Base-by-base conservation (phyloP, 2,888 invertebrate genomes). In the Malachius bipustulatus region DNA sequence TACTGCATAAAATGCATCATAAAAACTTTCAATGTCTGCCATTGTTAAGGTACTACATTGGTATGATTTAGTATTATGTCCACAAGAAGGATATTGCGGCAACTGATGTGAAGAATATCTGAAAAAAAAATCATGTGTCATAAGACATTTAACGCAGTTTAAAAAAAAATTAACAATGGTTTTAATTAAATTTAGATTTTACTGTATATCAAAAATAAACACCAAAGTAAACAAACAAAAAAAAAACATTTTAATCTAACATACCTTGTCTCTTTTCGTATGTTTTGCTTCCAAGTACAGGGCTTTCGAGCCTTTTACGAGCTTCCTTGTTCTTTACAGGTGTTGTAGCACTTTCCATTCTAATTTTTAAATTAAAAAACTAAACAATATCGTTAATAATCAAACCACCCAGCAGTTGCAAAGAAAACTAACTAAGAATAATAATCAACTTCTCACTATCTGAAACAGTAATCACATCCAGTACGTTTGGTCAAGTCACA, bases 21-120 rank as follows among this genome's bases (percentile, higher is more conserved):
- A n/a, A n/a, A n/a, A n/a, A n/a, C n/a, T 29, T 29, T 29, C 14
- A 10, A 29, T 29, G 11, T 29, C 29, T 29, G 6, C 11, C 29
- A 29, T 29, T 10, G 29, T 29, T 10, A 10, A 29, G 4, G 29
- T 11, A 11, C 29, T n/a, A 27, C 27, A 27, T 27, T 27, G 27
- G 12, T 27, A 27, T 11, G 27, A 10, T 12, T 27, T 27, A 10
- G 27, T 27, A 11, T 27, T 27, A 27, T 27, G 27, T 27, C 27
- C 27, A 27, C 27, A 27, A 27, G 27, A 12, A 9, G 27, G 27
- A 27, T 27, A 27, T 27, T 27, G 11, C 13, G 27, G 4, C 27
- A 27, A 27, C 27, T 12, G 13, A 27, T 27, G 4, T 27, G 27
- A 13, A 27, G 27, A 27, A 27, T 27, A 27, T 2, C 27, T 27